Evolutionary conservation across 1,140 invertebrate species (phyloP), one percentile per base, ranked within the genome.

Genomic region (Octopus sinensis): DNA sequence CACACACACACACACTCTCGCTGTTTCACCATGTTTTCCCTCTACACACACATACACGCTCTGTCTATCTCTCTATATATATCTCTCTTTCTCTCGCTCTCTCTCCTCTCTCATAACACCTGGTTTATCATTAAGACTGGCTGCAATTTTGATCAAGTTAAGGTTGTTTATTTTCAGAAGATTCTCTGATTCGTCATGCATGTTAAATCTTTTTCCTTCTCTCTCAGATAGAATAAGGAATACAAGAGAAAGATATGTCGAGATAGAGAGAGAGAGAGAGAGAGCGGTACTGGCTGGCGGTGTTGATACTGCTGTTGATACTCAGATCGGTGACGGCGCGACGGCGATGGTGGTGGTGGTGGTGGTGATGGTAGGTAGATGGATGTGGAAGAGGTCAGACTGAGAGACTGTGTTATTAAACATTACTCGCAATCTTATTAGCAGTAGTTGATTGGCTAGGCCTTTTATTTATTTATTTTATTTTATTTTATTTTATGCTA

Each of bases 381-480:
- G 23, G 23, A 23, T 23, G 23, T 23, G 23, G 23, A 23, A 23
- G 23, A 23, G 23, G 23, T 23, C 23, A 23, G 23, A 23, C 23
- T 23, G 23, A 23, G 23, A 23, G 23, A 23, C 23, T 23, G 23
- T 71, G 76, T 77, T 77, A 77, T 77, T 77, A 77, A 77, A 77
- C 76, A 77, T 77, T 77, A 77, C 76, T 77, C 68, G 68, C 68
- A 13, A 13, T 71, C 76, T 77, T 77, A 77, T 77, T 77, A 77
- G 76, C 12, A 77, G 76, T 43, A 77, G 76, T 53, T 77, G 76
- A 77, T 77, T 77, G 76, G 68, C 68, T 71, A 23, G 68, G 68
- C 23, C 23, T 23, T 23, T 23, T 23, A 23, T 23, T 23, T 23
- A 23, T 23, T 23, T 23, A 23, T 23, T 23, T 23, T 23, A 23